phyloP scores from a whole-genome alignment of 2,113 vertebrate species.

The Onychorhynchus coronatus region DNA sequence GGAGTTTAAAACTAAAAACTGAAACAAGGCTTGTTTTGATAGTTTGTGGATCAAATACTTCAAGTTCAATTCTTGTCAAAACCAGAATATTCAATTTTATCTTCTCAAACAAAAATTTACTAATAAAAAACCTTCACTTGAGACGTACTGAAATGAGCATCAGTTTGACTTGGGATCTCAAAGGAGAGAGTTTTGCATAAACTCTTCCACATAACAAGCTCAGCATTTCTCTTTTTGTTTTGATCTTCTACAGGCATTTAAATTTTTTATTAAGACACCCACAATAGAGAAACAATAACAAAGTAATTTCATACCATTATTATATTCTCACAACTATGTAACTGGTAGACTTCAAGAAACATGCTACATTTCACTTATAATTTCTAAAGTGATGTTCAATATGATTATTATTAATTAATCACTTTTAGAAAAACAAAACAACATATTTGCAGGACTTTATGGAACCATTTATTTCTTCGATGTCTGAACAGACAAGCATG shows the following conservation, averaged over 20 bases:
- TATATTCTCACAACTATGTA: neutral
- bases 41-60: neutral
- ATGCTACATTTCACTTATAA: neutral
- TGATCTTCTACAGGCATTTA: conserved; percentile 16
- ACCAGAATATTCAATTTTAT: neutral
- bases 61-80: neutral
- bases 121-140: neutral
- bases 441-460: neutral
- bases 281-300: neutral
- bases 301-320: neutral
- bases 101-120: neutral
- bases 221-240: conserved; percentile 12
- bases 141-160: neutral
- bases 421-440: neutral
- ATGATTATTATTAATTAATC: neutral
- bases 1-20: neutral
- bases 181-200: neutral
- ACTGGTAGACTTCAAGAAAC: neutral
- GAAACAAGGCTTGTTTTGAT: neutral
- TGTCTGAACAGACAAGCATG: neutral
- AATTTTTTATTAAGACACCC: conserved; percentile 20
- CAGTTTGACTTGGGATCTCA: neutral
- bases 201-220: conserved; percentile 2
- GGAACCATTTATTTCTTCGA: neutral
- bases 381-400: neutral